Evolutionary conservation across 2,888 invertebrate species (phyloP), one percentile per base, ranked within the genome.

Genomic region (Nomada hirtipes): DNA sequence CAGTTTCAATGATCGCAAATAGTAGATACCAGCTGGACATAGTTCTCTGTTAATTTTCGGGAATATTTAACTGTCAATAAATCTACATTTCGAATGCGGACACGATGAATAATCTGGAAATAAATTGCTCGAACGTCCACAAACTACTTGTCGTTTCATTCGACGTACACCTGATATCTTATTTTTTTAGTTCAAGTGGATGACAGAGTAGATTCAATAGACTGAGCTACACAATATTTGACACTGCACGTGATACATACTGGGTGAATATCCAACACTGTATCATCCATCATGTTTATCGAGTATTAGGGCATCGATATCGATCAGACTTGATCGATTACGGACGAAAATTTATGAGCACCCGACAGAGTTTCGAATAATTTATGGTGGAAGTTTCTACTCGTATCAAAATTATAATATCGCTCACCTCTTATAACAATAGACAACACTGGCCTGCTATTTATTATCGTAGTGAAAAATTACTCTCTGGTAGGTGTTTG

Each of bases 221-320:
- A 61, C 36, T 20, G 52, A 36, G 18, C 18, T 13, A 15, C 26
- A 15, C 20, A 36, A 20, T n/a, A 65, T 52, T 65, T 65, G 29
- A 29, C n/a, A 18, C 2, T n/a, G 0, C 7, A 1, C 7, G 52
- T 3, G 47, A 47, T 47, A 47, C 47, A 13, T n/a, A n/a, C 50
- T 0, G 18, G 64, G 15, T 26, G 29, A 9, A 53, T 67, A 36
- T 53, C 36, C 20, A 20, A 29, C n/a, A 4, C 7, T 1, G 20
- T 20, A n/a, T 53, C 67, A 53, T 67, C n/a, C 36, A 67, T 67
- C 52, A 53, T 36, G 36, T 67, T 67, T 67, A 67, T 52, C 67
- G n/a, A 36, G 29, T n/a, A 53, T 20, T 7, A 29, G 4, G 52
- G 15, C 52, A 9, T 26, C 36, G 26, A 15, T 36, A 53, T 67